A percentile compares a stretch with the other conserved stretches of the same genome.
These are phyloP conservation scores for Drosophila persimilis DNA, from an alignment of 1,140 invertebrate species.

Conservation along the genomic window DNA sequence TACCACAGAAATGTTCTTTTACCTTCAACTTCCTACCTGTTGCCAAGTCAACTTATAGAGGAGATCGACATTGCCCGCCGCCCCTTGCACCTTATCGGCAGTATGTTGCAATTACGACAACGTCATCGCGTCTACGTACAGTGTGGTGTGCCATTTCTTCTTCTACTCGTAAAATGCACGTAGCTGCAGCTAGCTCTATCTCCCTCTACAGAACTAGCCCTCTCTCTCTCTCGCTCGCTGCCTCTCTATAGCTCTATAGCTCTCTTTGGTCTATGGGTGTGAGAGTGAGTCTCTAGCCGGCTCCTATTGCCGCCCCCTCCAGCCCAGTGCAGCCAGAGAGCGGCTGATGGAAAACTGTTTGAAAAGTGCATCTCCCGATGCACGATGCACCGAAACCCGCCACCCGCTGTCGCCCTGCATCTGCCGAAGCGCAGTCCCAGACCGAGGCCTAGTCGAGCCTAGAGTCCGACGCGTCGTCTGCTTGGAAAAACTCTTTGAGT, in stretches of 20 bases:
- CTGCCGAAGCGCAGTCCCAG: slow-evolving; percentile 24
- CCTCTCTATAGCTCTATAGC: slow-evolving; percentile 18
- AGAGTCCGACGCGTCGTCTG: slow-evolving; percentile 48
- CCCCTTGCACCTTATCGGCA: slow-evolving; percentile 6
- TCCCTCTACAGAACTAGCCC: slow-evolving; percentile 10
- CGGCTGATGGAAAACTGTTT: slow-evolving; percentile 70
- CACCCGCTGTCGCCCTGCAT: neutral
- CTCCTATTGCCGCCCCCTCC: slow-evolving; percentile 56
- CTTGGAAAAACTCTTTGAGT: slow-evolving; percentile 73
- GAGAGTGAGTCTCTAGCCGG: slow-evolving; percentile 42
- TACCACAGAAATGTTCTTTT: no score
- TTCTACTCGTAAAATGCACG: slow-evolving; percentile 54
- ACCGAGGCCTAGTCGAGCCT: slow-evolving; percentile 60
- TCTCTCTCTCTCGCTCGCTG: slow-evolving; percentile 20
- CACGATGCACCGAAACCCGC: slow-evolving; percentile 31
- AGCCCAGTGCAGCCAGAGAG: neutral
- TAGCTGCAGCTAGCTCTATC: slow-evolving; percentile 54
- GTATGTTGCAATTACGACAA: slow-evolving; percentile 56
- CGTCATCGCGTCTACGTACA: slow-evolving; percentile 23
- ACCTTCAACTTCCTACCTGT: no score
- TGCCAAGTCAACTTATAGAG: no score
- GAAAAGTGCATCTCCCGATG: slow-evolving; percentile 71
- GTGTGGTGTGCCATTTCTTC: slow-evolving; percentile 71
- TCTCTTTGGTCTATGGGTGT: slow-evolving; percentile 36
- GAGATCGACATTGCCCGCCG: no score